Evolutionary conservation across 1,140 invertebrate genomes (phyloP), one percentile per base, ranked within the genome.

Genomic region (Drosophila yakuba): DNA sequence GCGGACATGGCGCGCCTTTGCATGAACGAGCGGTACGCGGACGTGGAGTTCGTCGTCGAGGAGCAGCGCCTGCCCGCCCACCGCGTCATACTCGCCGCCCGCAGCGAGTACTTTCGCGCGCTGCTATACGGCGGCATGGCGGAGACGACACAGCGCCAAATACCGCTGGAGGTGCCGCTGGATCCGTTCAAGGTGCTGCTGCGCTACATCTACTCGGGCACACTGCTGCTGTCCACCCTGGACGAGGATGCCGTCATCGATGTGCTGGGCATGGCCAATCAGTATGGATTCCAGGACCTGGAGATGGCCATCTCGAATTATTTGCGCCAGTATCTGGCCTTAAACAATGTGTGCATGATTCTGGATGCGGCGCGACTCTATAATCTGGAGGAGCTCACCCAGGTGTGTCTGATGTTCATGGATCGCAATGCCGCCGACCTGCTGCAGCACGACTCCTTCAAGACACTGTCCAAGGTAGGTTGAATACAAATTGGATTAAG

Each of bases 41-140:
- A 99, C 94, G 95, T 99, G 10, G 96, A 95, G 7, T 93, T 99
- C 25, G 93, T 98, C 43, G 97, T 99, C 23, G 97, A 98, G 92
- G 96, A 95, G 57, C 94, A 96, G 79, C 93, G 94, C 63, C 96
- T 99, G 76, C 95, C 95, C 68, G 97, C 96, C 32, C 98, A 99
- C 93, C 96, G 96, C 90, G 96, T 98, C 2, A 78, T 92, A 12
- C 93, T 99, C 4, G 98, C 98, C 1, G 96, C 97, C 10, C 94
- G 98, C 76, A 98, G 97, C 91, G 96, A 99, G 83, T 99, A 99
- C 93, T 99, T 99, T 93, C 94, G 97, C 83, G 96, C 97, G 54
- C 93, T 99, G 23, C 94, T 98, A 17, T 98, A 95, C 94, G 98
- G 98, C 45, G 98, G 98, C 14, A 94, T 99, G 93, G 95, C 95